These are phyloP conservation scores for Sparidentex hasta DNA, from an alignment of 2,797 vertebrate genomes.

Conservation along the genomic window DNA sequence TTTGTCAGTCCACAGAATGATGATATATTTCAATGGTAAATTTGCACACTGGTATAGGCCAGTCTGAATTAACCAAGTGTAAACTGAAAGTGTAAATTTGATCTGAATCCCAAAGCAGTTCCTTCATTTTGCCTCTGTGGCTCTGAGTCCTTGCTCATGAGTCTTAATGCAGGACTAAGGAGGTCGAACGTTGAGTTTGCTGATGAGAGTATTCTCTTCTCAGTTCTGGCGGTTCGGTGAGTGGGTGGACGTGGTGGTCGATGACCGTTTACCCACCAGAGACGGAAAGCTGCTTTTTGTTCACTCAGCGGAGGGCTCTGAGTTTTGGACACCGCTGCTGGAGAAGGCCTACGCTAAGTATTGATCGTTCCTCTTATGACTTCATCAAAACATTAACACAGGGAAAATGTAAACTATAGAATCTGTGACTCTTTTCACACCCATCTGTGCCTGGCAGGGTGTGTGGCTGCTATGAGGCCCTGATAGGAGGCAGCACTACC, in stretches of 20 bases:
- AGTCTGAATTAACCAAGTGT: not conserved
- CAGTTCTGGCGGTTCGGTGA: constrained; percentile 94
- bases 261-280: constrained; percentile 87
- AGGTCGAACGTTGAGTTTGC: not conserved
- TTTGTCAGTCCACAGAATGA: not conserved
- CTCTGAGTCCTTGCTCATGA: not conserved
- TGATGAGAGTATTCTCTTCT: constrained; percentile 5
- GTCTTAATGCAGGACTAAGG: not conserved
- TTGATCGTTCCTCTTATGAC: not conserved
- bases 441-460: constrained; percentile 76
- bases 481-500: constrained; percentile 88
- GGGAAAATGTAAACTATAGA: not conserved
- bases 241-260: constrained; percentile 93
- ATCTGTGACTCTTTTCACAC: not conserved
- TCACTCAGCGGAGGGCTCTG: constrained; percentile 83
- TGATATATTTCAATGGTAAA: not conserved
- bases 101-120: too few relatives aligned
- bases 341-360: constrained; percentile 92
- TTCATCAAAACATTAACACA: not conserved
- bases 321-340: constrained; percentile 89
- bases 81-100: too few relatives aligned
- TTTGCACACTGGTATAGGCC: not conserved
- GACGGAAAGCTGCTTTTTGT: constrained; percentile 90
- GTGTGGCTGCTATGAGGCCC: constrained; percentile 90
- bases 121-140: too few relatives aligned